Base-by-base conservation (phyloP, 2,113 vertebrate genomes). In the Psammodynastes pulverulentus region DNA sequence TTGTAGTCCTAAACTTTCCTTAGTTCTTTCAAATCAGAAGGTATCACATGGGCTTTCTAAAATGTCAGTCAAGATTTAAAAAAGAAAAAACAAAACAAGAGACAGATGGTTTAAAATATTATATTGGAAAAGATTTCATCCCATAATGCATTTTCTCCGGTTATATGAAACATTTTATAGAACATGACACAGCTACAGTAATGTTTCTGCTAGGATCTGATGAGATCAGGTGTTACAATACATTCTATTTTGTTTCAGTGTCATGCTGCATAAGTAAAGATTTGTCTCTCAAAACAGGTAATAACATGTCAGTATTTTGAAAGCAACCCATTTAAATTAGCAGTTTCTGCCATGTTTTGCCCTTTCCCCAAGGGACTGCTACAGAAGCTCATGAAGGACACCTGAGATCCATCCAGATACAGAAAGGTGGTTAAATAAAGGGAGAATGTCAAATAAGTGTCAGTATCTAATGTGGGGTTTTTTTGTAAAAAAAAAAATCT, bases 221-320 rank as follows among this genome's bases (percentile, higher is more conserved):
- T 93, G 92, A 90, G 91, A 85, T 67, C 48, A 89, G 48, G 51
- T 85, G 46, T 67, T 86, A 62, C 4, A 89, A 79, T 87, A 29
- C 72, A 51, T 92, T 46, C 39, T 88, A 13, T 92, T 94, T 94
- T 94, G 90, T 39, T 90, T 94, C 92, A 86, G 34, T 93, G 23
- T 5, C 13, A 34, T 23, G 39, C 45, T 93, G 23, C 29, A 93
- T 86, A 84, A 94, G 79, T 49, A 72, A 0, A 34, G n/a, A 2
- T 51, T 95, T 91, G 39, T 91, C 0, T 19, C 93, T 92, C 62
- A 90, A 54, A 51, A 89, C 15, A 72, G 15, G 67, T 39, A 89
- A 34, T 51, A 51, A 3, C 39, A 19, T 34, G 39, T 43, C 54
- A 92, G 6, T 58, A 0, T 86, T 91, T 34, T 84, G 67, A 48